phyloP scores from a whole-genome alignment of 2,888 invertebrate genomes.

The Steinernema carpocapsae region DNA sequence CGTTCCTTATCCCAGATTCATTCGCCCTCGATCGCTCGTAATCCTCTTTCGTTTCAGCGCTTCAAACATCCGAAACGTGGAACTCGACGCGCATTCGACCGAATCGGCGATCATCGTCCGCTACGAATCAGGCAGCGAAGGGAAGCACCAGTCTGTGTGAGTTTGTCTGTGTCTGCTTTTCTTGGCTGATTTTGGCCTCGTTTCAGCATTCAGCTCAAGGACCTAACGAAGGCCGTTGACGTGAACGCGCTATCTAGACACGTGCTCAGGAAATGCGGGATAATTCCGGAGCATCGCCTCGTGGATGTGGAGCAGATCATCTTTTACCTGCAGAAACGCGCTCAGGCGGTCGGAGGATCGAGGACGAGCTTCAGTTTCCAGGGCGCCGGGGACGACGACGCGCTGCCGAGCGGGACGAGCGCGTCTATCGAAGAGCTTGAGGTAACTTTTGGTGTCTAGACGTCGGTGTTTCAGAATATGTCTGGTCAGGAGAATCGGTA shows the following conservation, averaged over 20 bases:
- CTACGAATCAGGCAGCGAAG: slow-evolving; percentile 79
- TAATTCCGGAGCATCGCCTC: slow-evolving; percentile 82
- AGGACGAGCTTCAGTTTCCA: slow-evolving; percentile 45
- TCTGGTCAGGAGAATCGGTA: no score
- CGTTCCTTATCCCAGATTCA: no score
- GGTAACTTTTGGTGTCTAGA: slow-evolving; percentile 35
- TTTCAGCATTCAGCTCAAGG: slow-evolving; percentile 78
- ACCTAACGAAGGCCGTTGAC: slow-evolving; percentile 81
- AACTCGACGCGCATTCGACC: slow-evolving; percentile 85
- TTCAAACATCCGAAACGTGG: slow-evolving; percentile 46
- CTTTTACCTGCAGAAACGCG: slow-evolving; percentile 80
- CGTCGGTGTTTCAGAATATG: no score
- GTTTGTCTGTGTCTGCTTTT: not conserved
- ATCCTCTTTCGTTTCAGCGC: not conserved
- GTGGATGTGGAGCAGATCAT: slow-evolving; percentile 86
- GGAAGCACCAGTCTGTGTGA: slow-evolving; percentile 47
- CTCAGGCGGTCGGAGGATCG: slow-evolving; percentile 73
- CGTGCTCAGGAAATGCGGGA: slow-evolving; percentile 82
- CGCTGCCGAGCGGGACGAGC: not conserved
- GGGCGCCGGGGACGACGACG: slow-evolving; percentile 8
- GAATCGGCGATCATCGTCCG: slow-evolving; percentile 84
- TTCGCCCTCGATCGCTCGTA: no score
- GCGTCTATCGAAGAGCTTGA: slow-evolving; percentile 46
- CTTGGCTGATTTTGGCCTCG: not conserved
- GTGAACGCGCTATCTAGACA: slow-evolving; percentile 81